Percentiles rank a stretch among this genome's conserved stretches.
These are phyloP conservation scores for Drosophila kuntzei DNA, from an alignment of 2,888 invertebrate genomes.

Conservation along the genomic window DNA sequence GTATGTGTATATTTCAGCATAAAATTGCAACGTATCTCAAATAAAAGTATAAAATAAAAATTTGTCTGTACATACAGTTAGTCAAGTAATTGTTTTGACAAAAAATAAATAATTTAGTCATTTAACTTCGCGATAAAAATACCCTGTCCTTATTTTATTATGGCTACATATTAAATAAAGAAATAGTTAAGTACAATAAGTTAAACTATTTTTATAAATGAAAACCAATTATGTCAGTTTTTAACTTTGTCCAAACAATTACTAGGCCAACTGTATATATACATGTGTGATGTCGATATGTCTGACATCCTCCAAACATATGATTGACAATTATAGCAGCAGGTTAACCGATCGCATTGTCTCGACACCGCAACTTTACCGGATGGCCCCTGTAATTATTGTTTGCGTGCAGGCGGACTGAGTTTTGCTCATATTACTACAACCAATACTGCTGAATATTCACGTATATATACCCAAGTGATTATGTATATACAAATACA, in stretches of 20 bases:
- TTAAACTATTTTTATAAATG: no score
- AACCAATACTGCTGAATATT: constrained; percentile 3
- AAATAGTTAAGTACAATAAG: no score
- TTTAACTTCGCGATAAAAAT: no score
- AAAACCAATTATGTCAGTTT: no score
- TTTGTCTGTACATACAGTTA: no score
- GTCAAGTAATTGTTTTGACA: no score
- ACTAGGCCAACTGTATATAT: background rate
- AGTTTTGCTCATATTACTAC: constrained; percentile 11
- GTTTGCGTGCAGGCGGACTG: constrained; percentile 44
- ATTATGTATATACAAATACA: background rate
- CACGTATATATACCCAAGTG: background rate
- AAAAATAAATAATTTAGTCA: no score
- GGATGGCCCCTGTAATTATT: constrained; percentile 61
- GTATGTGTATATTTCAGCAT: background rate
- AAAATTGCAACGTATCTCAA: background rate
- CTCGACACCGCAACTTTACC: constrained; percentile 60
- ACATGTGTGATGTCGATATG: constrained; percentile 24
- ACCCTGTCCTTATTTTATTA: no score
- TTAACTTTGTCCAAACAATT: background rate
- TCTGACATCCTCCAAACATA: constrained; percentile 63
- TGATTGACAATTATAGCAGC: constrained; percentile 77
- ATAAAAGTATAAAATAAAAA: background rate
- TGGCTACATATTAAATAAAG: no score
- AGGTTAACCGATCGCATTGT: constrained; percentile 59